Evolutionary conservation across 2,888 invertebrate species (phyloP).

Genomic region (Melanostoma scalare): DNA sequence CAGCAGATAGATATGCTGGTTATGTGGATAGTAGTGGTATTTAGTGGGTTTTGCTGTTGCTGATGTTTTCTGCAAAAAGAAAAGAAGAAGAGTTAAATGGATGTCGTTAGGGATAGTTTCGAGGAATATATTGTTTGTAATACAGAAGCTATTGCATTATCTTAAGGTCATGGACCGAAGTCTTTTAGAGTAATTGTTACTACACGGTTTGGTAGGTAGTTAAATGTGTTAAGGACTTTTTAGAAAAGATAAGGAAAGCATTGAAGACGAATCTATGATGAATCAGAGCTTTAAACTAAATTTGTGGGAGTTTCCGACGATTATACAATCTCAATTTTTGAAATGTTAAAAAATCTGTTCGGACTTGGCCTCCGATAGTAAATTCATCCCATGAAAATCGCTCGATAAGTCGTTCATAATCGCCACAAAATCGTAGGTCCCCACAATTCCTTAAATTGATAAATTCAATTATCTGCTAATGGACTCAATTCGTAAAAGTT

Average conservation of each 20-base stretch:
- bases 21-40: constrained; percentile 96
- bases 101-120: constrained; percentile 45
- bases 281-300: not conserved
- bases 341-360: no score
- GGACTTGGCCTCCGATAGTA: no score
- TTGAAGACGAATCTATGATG: not conserved
- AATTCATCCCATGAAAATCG: no score
- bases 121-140: constrained; percentile 25
- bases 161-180: constrained; percentile 30
- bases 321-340: no score
- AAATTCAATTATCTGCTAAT: no score
- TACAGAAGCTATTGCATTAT: constrained; percentile 51
- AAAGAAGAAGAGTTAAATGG: constrained; percentile 78
- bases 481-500: no score
- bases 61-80: constrained; percentile 87
- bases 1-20: constrained; percentile 94
- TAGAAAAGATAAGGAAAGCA: not conserved
- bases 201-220: constrained; percentile 10
- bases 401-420: no score
- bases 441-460: no score
- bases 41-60: constrained; percentile 93
- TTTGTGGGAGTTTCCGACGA: not conserved
- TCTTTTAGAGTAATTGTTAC: constrained; percentile 28
- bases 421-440: no score
- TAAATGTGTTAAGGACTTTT: constrained; percentile 19